These are phyloP conservation scores for Embidobia sp. DNA, from an alignment of 2,888 invertebrate genomes.

Conservation along the genomic window DNA sequence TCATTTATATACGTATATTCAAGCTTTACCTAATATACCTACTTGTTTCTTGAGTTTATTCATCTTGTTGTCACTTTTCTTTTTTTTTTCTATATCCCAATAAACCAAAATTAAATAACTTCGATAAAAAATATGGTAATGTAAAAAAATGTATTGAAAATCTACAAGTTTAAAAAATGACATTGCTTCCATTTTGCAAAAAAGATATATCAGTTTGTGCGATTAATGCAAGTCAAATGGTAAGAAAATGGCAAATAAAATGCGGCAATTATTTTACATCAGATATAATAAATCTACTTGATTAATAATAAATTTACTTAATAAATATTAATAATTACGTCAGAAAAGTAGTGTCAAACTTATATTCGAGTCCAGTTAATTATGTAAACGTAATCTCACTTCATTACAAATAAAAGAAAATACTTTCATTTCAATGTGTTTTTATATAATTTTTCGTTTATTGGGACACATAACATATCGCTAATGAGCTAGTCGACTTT, in stretches of 20 bases:
- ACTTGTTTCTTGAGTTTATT: slow-evolving; percentile 43
- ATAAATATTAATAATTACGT: too few relatives aligned
- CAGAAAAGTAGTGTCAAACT: too few relatives aligned
- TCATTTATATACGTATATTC: slow-evolving; percentile 52
- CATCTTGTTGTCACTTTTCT: slow-evolving; percentile 20
- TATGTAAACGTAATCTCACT: neutral
- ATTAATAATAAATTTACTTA: too few relatives aligned
- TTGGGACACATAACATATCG: slow-evolving; percentile 45
- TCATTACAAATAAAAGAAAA: neutral
- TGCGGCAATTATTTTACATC: too few relatives aligned
- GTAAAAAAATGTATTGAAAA: too few relatives aligned
- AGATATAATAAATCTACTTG: too few relatives aligned
- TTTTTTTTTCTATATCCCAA: slow-evolving; percentile 39
- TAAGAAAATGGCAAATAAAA: too few relatives aligned
- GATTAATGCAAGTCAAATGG: slow-evolving; percentile 25
- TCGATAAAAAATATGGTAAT: too few relatives aligned
- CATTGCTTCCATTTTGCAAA: slow-evolving; percentile 9
- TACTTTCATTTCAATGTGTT: neutral
- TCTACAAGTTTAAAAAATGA: slow-evolving; percentile 12
- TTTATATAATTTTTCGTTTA: slow-evolving; percentile 53
- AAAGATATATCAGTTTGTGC: slow-evolving; percentile 29
- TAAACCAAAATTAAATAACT: slow-evolving; percentile 32
- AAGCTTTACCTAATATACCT: slow-evolving; percentile 58
- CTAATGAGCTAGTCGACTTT: slow-evolving; percentile 58
- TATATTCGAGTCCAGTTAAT: too few relatives aligned